These are phyloP conservation scores for Tuta absoluta DNA, from an alignment of 2,888 invertebrate species.

Conservation along the genomic window DNA sequence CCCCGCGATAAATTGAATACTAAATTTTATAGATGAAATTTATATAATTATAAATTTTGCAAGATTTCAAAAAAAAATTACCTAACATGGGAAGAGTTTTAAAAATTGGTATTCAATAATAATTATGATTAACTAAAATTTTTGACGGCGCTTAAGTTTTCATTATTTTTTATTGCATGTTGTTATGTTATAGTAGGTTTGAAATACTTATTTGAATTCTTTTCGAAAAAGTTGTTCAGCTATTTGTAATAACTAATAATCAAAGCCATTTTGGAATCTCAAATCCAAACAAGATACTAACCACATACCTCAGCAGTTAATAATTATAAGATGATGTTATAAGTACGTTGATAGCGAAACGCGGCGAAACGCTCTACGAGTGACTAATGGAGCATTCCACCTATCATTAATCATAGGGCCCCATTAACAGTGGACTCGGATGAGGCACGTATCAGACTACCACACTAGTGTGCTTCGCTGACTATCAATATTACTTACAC, in stretches of 20 bases:
- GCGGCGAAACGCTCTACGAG: slow-evolving; percentile 21
- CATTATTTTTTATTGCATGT: too few relatives aligned
- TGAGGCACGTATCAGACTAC: slow-evolving; percentile 19
- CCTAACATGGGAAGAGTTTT: too few relatives aligned
- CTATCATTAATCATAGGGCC: slow-evolving; percentile 24
- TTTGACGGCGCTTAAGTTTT: neutral
- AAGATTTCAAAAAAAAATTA: too few relatives aligned
- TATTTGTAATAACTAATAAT: too few relatives aligned
- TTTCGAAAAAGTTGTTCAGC: too few relatives aligned
- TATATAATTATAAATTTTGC: too few relatives aligned
- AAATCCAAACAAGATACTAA: neutral
- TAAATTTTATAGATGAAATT: too few relatives aligned
- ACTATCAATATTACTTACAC: slow-evolving; percentile 15
- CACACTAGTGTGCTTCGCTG: neutral
- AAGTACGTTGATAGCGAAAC: slow-evolving; percentile 21
- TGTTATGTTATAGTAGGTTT: too few relatives aligned
- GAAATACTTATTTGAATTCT: too few relatives aligned
- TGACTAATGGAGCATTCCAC: slow-evolving; percentile 26
- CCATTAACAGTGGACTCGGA: slow-evolving; percentile 22
- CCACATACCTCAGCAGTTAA: neutral
- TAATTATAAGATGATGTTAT: slow-evolving; percentile 12
- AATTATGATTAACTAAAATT: neutral
- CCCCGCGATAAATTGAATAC: too few relatives aligned
- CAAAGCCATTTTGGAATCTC: too few relatives aligned
- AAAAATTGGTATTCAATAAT: neutral